A percentile compares a stretch with the other conserved stretches of the same genome.
Evolutionary conservation across 1,140 invertebrate species (phyloP).

Genomic region (Meloidogyne floridensis): DNA sequence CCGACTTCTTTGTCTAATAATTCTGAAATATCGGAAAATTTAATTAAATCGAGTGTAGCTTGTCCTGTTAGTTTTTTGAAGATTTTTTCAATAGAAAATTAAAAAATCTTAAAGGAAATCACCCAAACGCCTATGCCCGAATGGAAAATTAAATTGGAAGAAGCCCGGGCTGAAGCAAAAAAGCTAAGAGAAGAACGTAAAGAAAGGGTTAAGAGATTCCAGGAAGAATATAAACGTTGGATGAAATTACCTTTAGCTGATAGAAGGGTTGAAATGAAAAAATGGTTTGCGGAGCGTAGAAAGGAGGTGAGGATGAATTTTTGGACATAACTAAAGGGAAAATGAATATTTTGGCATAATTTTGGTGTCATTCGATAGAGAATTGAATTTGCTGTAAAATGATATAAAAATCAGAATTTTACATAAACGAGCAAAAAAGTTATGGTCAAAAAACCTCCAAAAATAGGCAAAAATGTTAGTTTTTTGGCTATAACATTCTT

Average conservation of each 20-base stretch:
- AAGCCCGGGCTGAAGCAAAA: not conserved
- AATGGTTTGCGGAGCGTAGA: not conserved
- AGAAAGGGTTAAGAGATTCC: not conserved
- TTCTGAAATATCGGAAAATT: not conserved
- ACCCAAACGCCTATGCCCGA: not conserved
- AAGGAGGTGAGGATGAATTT: not conserved
- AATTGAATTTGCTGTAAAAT: no score
- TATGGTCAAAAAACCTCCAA: no score
- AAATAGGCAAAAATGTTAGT: no score
- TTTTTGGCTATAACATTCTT: no score
- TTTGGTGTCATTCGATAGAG: not conserved
- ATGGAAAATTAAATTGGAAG: not conserved
- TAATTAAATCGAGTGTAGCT: not conserved
- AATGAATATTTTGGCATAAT: not conserved
- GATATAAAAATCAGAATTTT: no score
- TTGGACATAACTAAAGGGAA: not conserved
- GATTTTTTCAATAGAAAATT: no score
- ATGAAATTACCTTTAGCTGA: slow-evolving; percentile 1
- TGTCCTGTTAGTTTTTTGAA: not conserved
- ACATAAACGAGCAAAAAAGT: no score
- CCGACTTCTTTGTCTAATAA: not conserved
- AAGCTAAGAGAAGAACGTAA: not conserved
- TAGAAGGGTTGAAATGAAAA: not conserved
- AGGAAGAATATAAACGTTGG: not conserved
- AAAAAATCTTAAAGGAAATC: not conserved